Conservation (phyloP, 2,888 invertebrate species). For the Timema cristinae region DNA sequence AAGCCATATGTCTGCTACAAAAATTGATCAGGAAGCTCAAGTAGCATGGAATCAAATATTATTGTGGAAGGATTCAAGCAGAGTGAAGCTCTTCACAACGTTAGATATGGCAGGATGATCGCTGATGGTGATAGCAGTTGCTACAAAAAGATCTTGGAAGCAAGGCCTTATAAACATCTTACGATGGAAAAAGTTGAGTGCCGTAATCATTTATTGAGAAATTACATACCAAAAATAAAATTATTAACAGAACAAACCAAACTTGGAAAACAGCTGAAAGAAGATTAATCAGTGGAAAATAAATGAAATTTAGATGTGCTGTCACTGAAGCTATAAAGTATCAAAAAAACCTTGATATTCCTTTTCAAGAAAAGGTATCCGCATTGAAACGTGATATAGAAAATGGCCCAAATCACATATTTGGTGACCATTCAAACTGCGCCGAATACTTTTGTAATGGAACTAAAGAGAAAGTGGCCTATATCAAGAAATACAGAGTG, state of each 20-base stretch:
- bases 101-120: constrained; percentile 24
- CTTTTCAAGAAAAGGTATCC: background rate
- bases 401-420: constrained; percentile 27
- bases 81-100: constrained; percentile 24
- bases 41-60: constrained; percentile 16
- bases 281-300: background rate
- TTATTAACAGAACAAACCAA: constrained; percentile 16
- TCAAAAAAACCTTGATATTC: background rate
- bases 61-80: constrained; percentile 27
- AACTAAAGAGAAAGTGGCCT: background rate
- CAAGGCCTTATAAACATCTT: constrained; percentile 8
- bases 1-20: constrained; percentile 3
- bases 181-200: constrained; percentile 3
- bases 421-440: constrained; percentile 25
- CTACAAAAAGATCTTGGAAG: constrained; percentile 11
- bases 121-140: constrained; percentile 2
- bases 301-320: constrained; percentile 17
- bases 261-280: constrained; percentile 2
- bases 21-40: background rate
- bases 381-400: constrained; percentile 12
- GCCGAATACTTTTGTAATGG: constrained; percentile 20
- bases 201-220: constrained; percentile 8
- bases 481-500: constrained; percentile 22
- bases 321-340: constrained; percentile 21
- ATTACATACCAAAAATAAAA: constrained; percentile 8